Evolutionary conservation across 2,797 vertebrate genomes (phyloP).

Genomic region (Pseudomugil gertrudae): DNA sequence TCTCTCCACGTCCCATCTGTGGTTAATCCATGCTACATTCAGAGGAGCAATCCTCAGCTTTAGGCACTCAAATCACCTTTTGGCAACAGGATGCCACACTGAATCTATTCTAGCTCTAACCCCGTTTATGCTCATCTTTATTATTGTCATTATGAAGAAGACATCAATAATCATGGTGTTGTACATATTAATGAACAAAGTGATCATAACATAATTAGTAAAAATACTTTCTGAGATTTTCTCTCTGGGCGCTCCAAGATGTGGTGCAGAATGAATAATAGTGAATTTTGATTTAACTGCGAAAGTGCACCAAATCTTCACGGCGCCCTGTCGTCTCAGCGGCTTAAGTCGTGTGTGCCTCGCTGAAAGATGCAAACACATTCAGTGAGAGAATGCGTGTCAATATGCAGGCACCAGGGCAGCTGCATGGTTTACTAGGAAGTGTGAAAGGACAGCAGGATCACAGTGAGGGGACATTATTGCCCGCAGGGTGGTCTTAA

Average conservation of each 20-base stretch:
- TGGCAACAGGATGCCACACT: too few species aligned
- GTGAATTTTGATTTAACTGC: not conserved
- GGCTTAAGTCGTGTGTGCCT: slow-evolving; percentile 7
- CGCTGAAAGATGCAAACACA: slow-evolving; percentile 47
- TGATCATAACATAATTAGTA: slow-evolving; percentile 15
- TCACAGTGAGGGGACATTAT: slow-evolving; percentile 61
- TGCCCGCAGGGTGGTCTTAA: slow-evolving; percentile 62
- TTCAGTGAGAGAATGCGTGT: slow-evolving; percentile 25
- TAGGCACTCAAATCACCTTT: slow-evolving; percentile 20
- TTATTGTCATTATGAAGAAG: slow-evolving; percentile 2
- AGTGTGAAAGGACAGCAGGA: slow-evolving; percentile 56
- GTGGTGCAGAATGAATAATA: not conserved
- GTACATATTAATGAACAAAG: slow-evolving; percentile 4
- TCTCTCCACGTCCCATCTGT: slow-evolving; percentile 13
- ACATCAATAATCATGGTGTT: not conserved
- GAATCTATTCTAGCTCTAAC: not conserved
- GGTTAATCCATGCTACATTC: slow-evolving; percentile 43
- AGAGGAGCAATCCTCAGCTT: slow-evolving; percentile 16
- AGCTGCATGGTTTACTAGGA: slow-evolving; percentile 51
- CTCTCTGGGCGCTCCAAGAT: not conserved
- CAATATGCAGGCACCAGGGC: slow-evolving; percentile 38
- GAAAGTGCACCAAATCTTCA: not conserved
- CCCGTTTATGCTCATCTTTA: slow-evolving; percentile 7
- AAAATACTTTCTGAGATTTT: not conserved
- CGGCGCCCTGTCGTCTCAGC: slow-evolving; percentile 5